Evolutionary conservation across 2,797 vertebrate species (phyloP).

Genomic region (Pteropus rufus): DNA sequence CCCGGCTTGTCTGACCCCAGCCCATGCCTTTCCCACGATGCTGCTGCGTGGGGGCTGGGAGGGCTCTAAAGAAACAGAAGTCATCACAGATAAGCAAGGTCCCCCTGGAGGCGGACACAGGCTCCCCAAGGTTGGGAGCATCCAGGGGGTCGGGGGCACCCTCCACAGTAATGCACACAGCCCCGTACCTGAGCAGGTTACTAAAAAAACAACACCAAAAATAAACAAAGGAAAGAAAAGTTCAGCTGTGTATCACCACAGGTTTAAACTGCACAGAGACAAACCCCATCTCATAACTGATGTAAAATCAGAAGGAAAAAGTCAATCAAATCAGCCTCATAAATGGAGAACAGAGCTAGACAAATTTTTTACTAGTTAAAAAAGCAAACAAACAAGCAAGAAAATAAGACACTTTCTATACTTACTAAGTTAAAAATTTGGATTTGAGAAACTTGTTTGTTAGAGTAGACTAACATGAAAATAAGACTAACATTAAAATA

Average conservation of each 20-base stretch:
- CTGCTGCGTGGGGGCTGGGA: rapidly evolving
- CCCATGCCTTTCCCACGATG: neutral
- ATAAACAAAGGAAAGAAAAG: neutral
- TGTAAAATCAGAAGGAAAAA: neutral
- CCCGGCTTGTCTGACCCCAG: neutral
- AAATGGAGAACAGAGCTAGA: neutral
- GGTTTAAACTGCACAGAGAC: neutral
- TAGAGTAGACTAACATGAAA: neutral
- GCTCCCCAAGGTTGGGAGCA: neutral
- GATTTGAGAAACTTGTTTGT: neutral
- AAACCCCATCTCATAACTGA: neutral
- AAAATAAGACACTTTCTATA: neutral
- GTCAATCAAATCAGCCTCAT: neutral
- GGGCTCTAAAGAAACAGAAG: neutral
- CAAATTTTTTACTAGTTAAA: neutral
- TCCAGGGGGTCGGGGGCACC: neutral
- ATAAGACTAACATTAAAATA: constrained; percentile 5
- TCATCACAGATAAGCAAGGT: neutral
- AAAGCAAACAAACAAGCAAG: neutral
- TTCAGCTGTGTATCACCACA: neutral
- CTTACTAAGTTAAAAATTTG: neutral
- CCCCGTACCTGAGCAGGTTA: neutral
- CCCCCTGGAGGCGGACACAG: neutral
- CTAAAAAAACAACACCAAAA: neutral
- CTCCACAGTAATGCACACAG: too few relatives aligned